A percentile compares a stretch with the other conserved stretches of the same genome.
Evolutionary conservation across 2,113 vertebrate genomes (phyloP).

Genomic region (Puntigrus tetrazona): DNA sequence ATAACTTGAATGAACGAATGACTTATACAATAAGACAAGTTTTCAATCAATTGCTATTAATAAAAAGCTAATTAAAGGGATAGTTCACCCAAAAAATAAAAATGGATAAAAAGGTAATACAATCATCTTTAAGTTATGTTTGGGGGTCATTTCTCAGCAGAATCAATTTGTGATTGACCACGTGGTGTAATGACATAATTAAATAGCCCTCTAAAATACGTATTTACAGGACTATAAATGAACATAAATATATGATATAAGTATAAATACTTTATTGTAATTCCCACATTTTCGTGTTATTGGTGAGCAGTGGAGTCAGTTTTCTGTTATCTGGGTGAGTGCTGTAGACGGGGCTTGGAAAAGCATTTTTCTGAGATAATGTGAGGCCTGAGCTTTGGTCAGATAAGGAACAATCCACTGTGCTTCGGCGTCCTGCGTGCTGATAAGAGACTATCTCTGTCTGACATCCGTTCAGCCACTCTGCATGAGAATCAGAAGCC

Average conservation of each 20-base stretch:
- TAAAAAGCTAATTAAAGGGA: no score
- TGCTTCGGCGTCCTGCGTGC: slow-evolving; percentile 55
- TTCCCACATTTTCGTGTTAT: neutral
- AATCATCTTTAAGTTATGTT: neutral
- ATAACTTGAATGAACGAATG: neutral
- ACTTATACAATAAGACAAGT: neutral
- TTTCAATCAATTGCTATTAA: no score
- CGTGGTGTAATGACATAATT: neutral
- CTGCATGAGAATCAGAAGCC: slow-evolving; percentile 22
- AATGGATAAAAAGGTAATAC: neutral
- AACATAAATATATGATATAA: neutral
- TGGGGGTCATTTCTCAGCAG: neutral
- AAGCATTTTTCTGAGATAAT: slow-evolving; percentile 39
- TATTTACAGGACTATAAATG: neutral
- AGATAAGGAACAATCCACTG: slow-evolving; percentile 56
- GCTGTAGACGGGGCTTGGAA: slow-evolving; percentile 3
- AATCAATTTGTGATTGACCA: neutral
- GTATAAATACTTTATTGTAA: neutral
- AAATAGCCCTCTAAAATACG: neutral
- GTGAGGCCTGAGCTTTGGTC: slow-evolving; percentile 22
- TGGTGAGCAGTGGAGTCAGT: neutral
- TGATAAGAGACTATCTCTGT: slow-evolving; percentile 61
- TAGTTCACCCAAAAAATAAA: neutral
- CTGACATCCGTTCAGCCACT: slow-evolving; percentile 55
- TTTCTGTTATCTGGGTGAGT: slow-evolving; percentile 5